Conservation (phyloP, 2,888 invertebrate species). For the Agrochola lota region DNA sequence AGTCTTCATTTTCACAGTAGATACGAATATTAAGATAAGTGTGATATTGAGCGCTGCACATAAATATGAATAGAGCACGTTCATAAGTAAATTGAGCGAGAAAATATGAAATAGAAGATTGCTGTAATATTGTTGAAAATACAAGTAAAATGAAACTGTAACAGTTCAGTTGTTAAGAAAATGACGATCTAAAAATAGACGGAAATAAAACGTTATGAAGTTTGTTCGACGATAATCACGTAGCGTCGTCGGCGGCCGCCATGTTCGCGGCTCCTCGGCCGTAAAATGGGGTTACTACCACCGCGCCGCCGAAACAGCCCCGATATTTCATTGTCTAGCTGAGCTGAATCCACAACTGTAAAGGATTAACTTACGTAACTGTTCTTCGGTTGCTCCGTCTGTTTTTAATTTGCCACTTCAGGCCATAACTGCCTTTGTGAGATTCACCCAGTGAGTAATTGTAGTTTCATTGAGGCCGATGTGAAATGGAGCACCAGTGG, state of each 20-base stretch:
- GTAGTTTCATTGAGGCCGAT: constrained; percentile 51
- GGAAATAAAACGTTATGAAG: constrained; percentile 66
- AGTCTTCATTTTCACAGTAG: constrained; percentile 9
- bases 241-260: constrained; percentile 48
- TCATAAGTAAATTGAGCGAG: constrained; percentile 26
- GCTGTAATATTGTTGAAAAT: constrained; percentile 11
- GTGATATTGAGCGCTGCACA: constrained; percentile 38
- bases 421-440: constrained; percentile 44
- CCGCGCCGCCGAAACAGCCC: constrained; percentile 72
- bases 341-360: constrained; percentile 72
- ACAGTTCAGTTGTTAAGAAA: constrained; percentile 52
- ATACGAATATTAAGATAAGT: constrained; percentile 17
- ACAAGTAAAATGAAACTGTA: constrained; percentile 22
- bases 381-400: constrained; percentile 53
- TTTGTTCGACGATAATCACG: constrained; percentile 75
- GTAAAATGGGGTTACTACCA: constrained; percentile 74
- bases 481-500: constrained; percentile 34
- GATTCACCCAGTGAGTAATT: constrained; percentile 53
- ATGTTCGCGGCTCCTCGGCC: constrained; percentile 67
- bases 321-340: constrained; percentile 77
- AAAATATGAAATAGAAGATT: constrained; percentile 18
- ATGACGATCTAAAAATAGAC: constrained; percentile 69
- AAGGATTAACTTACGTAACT: constrained; percentile 68
- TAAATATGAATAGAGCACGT: constrained; percentile 11
- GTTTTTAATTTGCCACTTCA: constrained; percentile 60